A percentile compares a stretch with the other conserved stretches of the same genome.
These are phyloP conservation scores for Limonius californicus DNA, from an alignment of 1,140 invertebrate genomes.

Conservation along the genomic window DNA sequence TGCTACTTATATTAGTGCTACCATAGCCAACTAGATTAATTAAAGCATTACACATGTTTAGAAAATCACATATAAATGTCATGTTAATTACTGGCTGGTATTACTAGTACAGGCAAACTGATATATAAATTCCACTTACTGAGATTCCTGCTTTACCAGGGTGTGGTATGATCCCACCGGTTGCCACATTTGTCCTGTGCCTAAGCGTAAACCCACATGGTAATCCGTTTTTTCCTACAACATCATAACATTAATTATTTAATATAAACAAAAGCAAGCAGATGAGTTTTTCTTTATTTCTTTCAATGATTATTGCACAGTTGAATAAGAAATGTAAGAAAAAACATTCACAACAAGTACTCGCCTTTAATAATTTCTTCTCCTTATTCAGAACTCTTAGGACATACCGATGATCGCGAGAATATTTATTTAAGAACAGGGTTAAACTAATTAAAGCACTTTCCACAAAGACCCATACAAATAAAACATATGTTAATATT, in stretches of 20 bases:
- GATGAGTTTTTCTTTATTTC: too few species aligned
- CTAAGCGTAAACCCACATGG: constrained; percentile 60
- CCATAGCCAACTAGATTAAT: too few species aligned
- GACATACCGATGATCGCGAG: constrained; percentile 90
- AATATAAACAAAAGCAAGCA: too few species aligned
- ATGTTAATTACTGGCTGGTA: too few species aligned
- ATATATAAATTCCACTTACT: too few species aligned
- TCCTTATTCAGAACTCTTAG: constrained; percentile 71
- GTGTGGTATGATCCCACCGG: constrained; percentile 49
- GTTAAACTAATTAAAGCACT: constrained; percentile 87
- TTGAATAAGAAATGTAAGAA: constrained; percentile 19
- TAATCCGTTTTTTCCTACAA: constrained; percentile 65
- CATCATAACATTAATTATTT: too few species aligned
- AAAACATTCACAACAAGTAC: constrained; percentile 24
- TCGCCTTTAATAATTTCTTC: constrained; percentile 82
- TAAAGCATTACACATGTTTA: too few species aligned
- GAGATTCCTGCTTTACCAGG: constrained; percentile 46
- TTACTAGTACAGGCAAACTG: too few species aligned
- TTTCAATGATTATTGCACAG: neutral
- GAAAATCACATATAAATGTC: too few species aligned
- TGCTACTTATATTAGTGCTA: too few species aligned
- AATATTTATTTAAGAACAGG: constrained; percentile 79
- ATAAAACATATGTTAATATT: constrained; percentile 29
- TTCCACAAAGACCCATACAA: constrained; percentile 64
- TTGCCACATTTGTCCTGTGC: constrained; percentile 69